phyloP scores from a whole-genome alignment of 2,888 invertebrate species.

The Caenorhabditis virilis region DNA sequence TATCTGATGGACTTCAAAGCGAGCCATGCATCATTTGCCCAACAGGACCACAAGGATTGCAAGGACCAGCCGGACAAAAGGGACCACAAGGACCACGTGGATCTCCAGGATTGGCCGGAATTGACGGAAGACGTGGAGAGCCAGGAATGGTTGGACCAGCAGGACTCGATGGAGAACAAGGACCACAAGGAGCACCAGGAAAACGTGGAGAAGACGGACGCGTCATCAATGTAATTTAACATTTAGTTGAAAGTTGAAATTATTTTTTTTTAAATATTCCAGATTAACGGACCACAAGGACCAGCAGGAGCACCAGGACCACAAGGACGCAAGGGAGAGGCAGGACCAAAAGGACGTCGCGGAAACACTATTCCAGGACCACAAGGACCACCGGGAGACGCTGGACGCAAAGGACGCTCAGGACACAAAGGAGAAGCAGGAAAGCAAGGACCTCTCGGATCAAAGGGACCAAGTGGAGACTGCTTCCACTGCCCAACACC shows the following conservation, averaged over 20 bases:
- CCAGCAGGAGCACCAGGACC: slow-evolving; percentile 53
- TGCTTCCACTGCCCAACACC: slow-evolving; percentile 64
- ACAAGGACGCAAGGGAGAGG: slow-evolving; percentile 57
- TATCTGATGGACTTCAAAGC: slow-evolving; percentile 48
- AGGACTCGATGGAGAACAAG: slow-evolving; percentile 59
- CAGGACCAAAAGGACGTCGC: slow-evolving; percentile 57
- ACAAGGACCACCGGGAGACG: slow-evolving; percentile 59
- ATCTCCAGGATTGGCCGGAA: slow-evolving; percentile 59
- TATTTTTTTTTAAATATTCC: background rate
- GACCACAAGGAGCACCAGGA: slow-evolving; percentile 54
- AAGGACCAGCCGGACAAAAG: slow-evolving; percentile 61
- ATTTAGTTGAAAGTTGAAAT: background rate
- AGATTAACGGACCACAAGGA: slow-evolving; percentile 56
- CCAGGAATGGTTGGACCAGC: slow-evolving; percentile 67
- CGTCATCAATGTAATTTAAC: slow-evolving; percentile 46
- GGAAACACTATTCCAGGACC: slow-evolving; percentile 57
- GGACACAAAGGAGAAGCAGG: slow-evolving; percentile 56
- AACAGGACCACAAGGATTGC: slow-evolving; percentile 60
- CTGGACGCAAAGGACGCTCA: slow-evolving; percentile 51
- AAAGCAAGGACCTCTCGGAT: slow-evolving; percentile 55
- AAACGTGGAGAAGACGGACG: slow-evolving; percentile 57
- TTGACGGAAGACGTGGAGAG: slow-evolving; percentile 65
- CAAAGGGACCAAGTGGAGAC: slow-evolving; percentile 54
- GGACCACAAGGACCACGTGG: slow-evolving; percentile 63
- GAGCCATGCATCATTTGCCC: slow-evolving; percentile 68